phyloP scores from a whole-genome alignment of 2,797 vertebrate species.

The Galago senegalensis region DNA sequence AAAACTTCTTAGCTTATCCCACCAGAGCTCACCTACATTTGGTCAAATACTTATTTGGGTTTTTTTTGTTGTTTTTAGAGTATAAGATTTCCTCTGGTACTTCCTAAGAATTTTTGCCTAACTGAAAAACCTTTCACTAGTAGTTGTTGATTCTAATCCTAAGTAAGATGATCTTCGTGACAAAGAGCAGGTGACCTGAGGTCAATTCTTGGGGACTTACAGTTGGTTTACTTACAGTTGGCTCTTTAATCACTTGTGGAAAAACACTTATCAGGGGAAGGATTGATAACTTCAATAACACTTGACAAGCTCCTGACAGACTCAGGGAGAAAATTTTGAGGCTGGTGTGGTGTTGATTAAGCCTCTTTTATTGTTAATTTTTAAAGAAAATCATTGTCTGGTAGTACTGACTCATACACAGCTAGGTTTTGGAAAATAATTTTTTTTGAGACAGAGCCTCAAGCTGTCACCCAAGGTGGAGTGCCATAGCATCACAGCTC shows the following conservation, averaged over 20 bases:
- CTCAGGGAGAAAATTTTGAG: slow-evolving; percentile 1
- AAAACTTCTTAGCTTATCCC: background rate
- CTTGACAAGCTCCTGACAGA: background rate
- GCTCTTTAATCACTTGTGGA: background rate
- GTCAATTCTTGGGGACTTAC: background rate
- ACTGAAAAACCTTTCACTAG: background rate
- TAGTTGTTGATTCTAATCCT: slow-evolving; percentile 35
- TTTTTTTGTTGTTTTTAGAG: slow-evolving; percentile 33
- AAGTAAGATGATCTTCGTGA: slow-evolving; percentile 3
- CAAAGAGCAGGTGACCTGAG: background rate
- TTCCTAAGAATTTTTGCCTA: slow-evolving; percentile 28
- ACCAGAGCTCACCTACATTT: background rate
- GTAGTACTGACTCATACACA: background rate
- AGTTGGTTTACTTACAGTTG: background rate
- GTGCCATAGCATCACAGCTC: too few relatives aligned
- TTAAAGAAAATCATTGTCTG: background rate
- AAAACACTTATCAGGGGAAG: background rate
- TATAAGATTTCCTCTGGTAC: background rate
- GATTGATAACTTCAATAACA: background rate
- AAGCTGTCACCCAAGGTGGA: too few relatives aligned
- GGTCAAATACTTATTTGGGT: background rate
- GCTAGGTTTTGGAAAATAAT: background rate
- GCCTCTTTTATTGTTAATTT: background rate
- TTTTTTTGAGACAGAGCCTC: too few relatives aligned
- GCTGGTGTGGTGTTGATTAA: background rate